These are phyloP conservation scores for Tribolium madens DNA, from an alignment of 1,140 invertebrate species.

Conservation along the genomic window DNA sequence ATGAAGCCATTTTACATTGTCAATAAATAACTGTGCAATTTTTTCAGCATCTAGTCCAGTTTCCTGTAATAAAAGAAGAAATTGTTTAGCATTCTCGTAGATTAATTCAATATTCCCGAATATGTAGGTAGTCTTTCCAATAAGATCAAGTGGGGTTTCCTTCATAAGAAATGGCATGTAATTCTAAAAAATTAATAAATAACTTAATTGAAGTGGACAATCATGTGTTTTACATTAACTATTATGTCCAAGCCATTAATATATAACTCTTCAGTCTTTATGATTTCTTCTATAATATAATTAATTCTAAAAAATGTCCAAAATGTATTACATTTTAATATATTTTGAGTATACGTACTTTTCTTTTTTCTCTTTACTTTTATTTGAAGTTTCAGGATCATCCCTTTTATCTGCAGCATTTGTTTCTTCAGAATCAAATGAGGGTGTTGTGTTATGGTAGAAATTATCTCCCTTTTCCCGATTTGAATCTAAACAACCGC, in stretches of 20 bases:
- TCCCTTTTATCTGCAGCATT: not conserved
- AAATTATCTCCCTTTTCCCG: not conserved
- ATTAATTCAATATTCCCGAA: conserved; percentile 58
- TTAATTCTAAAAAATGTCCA: conserved; percentile 51
- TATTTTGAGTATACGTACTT: not conserved
- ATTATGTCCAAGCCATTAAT: conserved; percentile 55
- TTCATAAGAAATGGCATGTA: conserved; percentile 49
- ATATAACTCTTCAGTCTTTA: conserved; percentile 57
- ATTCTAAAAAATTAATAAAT: conserved; percentile 40
- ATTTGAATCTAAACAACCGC: too few relatives aligned
- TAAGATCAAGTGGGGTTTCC: conserved; percentile 34
- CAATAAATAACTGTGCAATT: conserved; percentile 53
- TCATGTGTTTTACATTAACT: conserved; percentile 51
- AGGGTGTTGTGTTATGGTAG: not conserved
- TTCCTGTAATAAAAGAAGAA: conserved; percentile 49
- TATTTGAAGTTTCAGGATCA: not conserved
- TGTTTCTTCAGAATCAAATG: not conserved
- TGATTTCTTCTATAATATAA: conserved; percentile 59
- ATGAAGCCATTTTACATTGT: conserved; percentile 23
- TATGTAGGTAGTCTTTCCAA: conserved; percentile 31
- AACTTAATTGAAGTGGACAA: not conserved
- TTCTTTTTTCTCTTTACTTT: conserved; percentile 10
- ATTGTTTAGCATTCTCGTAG: conserved; percentile 48
- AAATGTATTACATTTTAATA: not conserved
- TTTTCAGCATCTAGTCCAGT: conserved; percentile 48